Evolutionary conservation across 1,140 invertebrate species (phyloP), one percentile per base, ranked within the genome.

Genomic region (Philopotamus ludificatus): DNA sequence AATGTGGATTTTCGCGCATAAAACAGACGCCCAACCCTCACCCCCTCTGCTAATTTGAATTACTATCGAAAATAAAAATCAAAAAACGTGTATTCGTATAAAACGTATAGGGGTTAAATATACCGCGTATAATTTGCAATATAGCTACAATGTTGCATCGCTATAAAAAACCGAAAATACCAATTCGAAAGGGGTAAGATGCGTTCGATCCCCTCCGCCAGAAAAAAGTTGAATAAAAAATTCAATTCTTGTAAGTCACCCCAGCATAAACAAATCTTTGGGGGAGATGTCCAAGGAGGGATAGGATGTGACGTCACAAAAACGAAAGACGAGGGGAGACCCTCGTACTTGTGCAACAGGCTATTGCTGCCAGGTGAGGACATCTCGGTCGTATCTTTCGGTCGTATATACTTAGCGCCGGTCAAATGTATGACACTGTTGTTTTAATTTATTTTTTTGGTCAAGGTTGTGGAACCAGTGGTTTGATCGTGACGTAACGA

Each of bases 161-260:
- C n/a, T n/a, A n/a, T n/a, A n/a, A n/a, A n/a, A n/a, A n/a, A n/a
- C n/a, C n/a, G n/a, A n/a, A n/a, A n/a, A n/a, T n/a, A n/a, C n/a
- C n/a, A n/a, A n/a, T n/a, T n/a, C n/a, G n/a, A 58, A 60, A 60
- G 42, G 57, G 57, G 42, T 47, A 60, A 60, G 20, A 21, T 39
- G 21, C 21, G 28, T 18, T 60, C 20, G 20, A 10, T 22, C 57
- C 55, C 55, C 55, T 44, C 41, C 25, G 4, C 23, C 10, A 4
- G n/a, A n/a, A n/a, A n/a, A n/a, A n/a, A 34, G 15, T 21, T 41
- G 15, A 12, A 22, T 18, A 58, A 44, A 44, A 58, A 54, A 54
- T 54, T 57, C 53, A 58, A 58, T 58, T 58, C 41, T 58, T 45
- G 26, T 45, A 58, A 58, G 28, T 58, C 55, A 45, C 55, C 55